These are phyloP conservation scores for Petrolisthes manimaculis DNA, from an alignment of 2,888 invertebrate genomes.

Conservation along the genomic window DNA sequence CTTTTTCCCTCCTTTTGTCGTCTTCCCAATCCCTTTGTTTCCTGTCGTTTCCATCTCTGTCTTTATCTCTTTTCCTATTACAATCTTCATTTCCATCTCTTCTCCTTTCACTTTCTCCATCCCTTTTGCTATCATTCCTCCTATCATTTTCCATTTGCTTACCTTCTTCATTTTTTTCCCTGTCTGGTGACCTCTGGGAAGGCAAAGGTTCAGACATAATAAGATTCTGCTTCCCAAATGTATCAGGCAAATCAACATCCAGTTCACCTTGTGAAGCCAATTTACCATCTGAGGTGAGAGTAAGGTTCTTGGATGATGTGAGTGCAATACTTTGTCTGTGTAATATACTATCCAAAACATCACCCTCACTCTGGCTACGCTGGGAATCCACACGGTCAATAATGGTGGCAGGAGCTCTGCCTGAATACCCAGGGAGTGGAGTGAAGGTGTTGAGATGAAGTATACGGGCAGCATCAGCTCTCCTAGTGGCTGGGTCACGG, in stretches of 20 bases:
- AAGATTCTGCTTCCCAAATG: conserved; percentile 20
- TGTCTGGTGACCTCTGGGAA: conserved; percentile 21
- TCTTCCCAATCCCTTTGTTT: conserved; percentile 3
- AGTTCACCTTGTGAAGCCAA: conserved; percentile 6
- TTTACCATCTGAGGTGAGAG: conserved; percentile 45
- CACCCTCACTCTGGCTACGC: conserved; percentile 21
- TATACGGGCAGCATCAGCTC: conserved; percentile 37
- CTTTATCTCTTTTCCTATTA: neutral
- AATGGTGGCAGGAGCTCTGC: conserved; percentile 12
- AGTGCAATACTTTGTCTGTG: conserved; percentile 43
- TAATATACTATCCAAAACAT: conserved; percentile 43
- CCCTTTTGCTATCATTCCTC: neutral
- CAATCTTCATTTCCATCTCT: neutral
- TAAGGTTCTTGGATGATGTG: conserved; percentile 38
- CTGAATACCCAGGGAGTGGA: conserved; percentile 40
- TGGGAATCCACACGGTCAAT: conserved; percentile 27
- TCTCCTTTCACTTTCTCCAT: neutral
- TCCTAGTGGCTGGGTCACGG: conserved; percentile 10
- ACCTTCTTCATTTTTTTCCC: neutral
- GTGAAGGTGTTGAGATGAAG: conserved; percentile 41
- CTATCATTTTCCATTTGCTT: neutral
- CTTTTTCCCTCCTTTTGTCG: neutral
- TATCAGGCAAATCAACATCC: neutral
- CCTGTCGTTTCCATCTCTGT: neutral
- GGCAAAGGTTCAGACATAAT: conserved; percentile 43